Evolutionary conservation across 2,888 invertebrate species (phyloP).

Genomic region (Acanthopleura granulata): DNA sequence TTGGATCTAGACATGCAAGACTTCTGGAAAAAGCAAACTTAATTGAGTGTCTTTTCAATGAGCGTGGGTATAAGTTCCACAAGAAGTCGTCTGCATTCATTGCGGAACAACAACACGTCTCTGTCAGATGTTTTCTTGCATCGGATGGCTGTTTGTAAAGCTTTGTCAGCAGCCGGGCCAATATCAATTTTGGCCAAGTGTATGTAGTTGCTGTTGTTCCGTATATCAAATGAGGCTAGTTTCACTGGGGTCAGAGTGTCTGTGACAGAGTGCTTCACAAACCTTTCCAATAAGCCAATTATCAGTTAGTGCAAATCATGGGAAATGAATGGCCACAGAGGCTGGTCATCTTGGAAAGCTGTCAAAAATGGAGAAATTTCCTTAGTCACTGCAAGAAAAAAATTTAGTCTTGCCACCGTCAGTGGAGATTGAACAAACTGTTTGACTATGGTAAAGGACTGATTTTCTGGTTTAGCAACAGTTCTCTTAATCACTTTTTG

Average conservation of each 20-base stretch:
- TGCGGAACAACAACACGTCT: slow-evolving; percentile 12
- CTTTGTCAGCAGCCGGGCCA: slow-evolving; percentile 9
- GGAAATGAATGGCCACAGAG: slow-evolving; percentile 10
- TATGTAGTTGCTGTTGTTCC: slow-evolving; percentile 1
- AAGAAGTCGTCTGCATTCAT: slow-evolving; percentile 19
- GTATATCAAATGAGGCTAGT: background rate
- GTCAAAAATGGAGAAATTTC: slow-evolving; percentile 21
- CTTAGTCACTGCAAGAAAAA: background rate
- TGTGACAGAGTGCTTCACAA: slow-evolving; percentile 13
- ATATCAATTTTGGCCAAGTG: background rate
- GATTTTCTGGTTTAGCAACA: slow-evolving; percentile 20
- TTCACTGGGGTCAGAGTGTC: background rate
- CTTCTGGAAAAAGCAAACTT: slow-evolving; percentile 24
- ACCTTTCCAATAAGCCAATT: background rate
- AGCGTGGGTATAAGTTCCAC: slow-evolving; percentile 20
- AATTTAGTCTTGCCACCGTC: background rate
- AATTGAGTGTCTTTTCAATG: slow-evolving; percentile 23
- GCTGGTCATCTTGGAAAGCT: slow-evolving; percentile 16
- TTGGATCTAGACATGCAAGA: slow-evolving; percentile 17
- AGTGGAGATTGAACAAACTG: background rate
- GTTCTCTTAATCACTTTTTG: slow-evolving; percentile 12
- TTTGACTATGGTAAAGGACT: slow-evolving; percentile 2
- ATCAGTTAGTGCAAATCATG: slow-evolving; percentile 5
- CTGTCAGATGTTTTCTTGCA: slow-evolving; percentile 8
- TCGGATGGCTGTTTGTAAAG: background rate